phyloP scores from a whole-genome alignment of 2,888 invertebrate genomes.

The Tachina fera region DNA sequence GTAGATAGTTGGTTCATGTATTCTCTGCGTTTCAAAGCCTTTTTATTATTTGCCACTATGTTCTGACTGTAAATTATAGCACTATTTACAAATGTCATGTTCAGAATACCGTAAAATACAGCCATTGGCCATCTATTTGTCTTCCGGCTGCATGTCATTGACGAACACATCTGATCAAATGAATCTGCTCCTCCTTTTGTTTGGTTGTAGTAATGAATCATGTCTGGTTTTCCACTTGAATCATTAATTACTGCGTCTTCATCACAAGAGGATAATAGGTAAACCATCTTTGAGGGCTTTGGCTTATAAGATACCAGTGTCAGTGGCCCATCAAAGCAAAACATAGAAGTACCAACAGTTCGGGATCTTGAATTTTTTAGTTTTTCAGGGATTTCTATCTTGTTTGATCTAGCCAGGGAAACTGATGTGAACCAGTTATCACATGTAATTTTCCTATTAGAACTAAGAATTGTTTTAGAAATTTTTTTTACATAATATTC shows the following conservation, averaged over 20 bases:
- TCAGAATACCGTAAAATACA: constrained; percentile 13
- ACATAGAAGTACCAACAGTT: constrained; percentile 16
- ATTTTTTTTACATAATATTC: constrained; percentile 50
- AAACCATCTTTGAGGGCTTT: constrained; percentile 42
- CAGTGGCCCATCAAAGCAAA: constrained; percentile 36
- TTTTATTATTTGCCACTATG: constrained; percentile 34
- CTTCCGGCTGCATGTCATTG: constrained; percentile 46
- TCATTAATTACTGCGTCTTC: constrained; percentile 28
- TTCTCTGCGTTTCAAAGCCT: constrained; percentile 25
- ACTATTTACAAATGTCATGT: constrained; percentile 2
- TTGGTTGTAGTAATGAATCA: constrained; percentile 45
- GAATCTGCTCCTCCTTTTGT: constrained; percentile 21
- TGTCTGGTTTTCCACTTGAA: constrained; percentile 47
- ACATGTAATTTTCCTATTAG: constrained; percentile 25
- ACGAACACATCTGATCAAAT: constrained; percentile 55
- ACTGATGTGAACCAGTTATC: constrained; percentile 61
- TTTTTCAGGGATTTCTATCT: constrained; percentile 27
- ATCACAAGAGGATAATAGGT: constrained; percentile 30
- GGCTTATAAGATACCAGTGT: constrained; percentile 47
- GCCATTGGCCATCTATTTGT: constrained; percentile 48
- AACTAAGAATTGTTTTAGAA: constrained; percentile 22
- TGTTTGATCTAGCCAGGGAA: constrained; percentile 46
- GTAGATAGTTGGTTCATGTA: constrained; percentile 7
- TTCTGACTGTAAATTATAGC: constrained; percentile 24
- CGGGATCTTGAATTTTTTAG: constrained; percentile 18